Percentiles rank a stretch among this genome's conserved stretches.
Evolutionary conservation across 2,888 invertebrate species (phyloP).

Genomic region (Amiota minor): DNA sequence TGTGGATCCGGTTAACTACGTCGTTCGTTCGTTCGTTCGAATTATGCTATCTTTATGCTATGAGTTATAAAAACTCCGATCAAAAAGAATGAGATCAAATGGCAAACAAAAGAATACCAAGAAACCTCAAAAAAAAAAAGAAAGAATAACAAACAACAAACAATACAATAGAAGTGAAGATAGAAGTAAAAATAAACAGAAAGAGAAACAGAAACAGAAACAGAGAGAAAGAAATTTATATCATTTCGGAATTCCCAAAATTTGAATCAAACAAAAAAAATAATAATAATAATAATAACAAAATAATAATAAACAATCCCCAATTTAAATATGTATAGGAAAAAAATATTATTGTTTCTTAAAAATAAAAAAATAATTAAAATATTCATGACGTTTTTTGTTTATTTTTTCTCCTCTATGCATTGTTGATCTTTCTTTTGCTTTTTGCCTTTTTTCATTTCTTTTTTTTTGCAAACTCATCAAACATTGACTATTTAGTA

Average conservation of each 20-base stretch:
- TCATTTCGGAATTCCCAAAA: constrained; percentile 55
- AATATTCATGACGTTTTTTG: constrained; percentile 55
- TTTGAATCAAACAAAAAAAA: constrained; percentile 37
- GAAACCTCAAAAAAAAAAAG: neutral
- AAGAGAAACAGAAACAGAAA: neutral
- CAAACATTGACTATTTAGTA: constrained; percentile 21
- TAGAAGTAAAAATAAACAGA: too few species aligned
- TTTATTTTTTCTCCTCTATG: neutral
- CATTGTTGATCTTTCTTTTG: neutral
- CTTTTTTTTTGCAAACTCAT: constrained; percentile 28
- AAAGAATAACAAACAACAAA: neutral
- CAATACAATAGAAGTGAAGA: constrained; percentile 1
- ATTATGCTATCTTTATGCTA: too few species aligned
- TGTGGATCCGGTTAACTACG: constrained; percentile 57
- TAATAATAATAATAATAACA: constrained; percentile 21
- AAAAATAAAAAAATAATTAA: constrained; percentile 48
- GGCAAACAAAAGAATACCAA: constrained; percentile 33
- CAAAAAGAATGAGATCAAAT: constrained; percentile 13
- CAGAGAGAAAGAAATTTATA: constrained; percentile 47
- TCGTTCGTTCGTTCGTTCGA: constrained; percentile 43
- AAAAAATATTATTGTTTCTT: too few species aligned
- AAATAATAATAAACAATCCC: constrained; percentile 47
- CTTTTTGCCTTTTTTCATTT: constrained; percentile 32
- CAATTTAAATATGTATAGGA: constrained; percentile 18
- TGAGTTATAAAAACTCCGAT: constrained; percentile 28